These are phyloP conservation scores for Smutsia temminckii DNA, from an alignment of 2,797 vertebrate species.

Conservation along the genomic window DNA sequence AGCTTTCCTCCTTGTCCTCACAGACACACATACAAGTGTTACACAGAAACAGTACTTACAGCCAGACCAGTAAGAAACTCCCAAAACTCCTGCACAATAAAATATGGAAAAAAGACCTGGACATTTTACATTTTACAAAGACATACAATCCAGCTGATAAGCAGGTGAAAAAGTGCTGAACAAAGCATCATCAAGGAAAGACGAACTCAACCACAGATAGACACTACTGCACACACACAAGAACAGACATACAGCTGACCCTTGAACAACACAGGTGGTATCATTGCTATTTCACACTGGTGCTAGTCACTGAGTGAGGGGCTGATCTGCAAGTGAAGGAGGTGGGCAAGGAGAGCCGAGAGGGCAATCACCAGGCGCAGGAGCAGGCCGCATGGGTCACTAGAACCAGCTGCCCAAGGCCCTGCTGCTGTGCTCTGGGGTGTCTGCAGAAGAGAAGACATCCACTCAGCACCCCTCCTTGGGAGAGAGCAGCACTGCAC, in stretches of 20 bases:
- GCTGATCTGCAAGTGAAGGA: too few species aligned
- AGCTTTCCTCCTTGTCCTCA: neutral
- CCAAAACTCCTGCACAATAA: neutral
- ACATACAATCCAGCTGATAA: neutral
- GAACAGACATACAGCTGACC: neutral
- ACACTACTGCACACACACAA: accelerated
- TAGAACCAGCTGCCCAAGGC: neutral
- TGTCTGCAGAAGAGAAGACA: neutral
- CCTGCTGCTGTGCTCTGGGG: neutral
- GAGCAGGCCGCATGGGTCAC: neutral
- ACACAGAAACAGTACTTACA: neutral
- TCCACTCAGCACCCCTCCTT: accelerated
- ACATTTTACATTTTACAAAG: neutral
- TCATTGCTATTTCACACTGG: too few species aligned
- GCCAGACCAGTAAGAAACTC: neutral
- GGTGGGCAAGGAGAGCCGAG: too few species aligned
- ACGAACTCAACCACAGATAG: neutral
- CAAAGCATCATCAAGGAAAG: accelerated
- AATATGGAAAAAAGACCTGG: neutral
- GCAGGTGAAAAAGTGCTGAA: neutral
- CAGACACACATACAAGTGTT: accelerated
- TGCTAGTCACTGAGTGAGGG: too few species aligned
- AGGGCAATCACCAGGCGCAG: neutral
- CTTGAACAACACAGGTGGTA: too few species aligned
- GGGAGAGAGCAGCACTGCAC: neutral